Conservation (phyloP, 2,888 invertebrate genomes). For the Gymnosoma rotundatum region DNA sequence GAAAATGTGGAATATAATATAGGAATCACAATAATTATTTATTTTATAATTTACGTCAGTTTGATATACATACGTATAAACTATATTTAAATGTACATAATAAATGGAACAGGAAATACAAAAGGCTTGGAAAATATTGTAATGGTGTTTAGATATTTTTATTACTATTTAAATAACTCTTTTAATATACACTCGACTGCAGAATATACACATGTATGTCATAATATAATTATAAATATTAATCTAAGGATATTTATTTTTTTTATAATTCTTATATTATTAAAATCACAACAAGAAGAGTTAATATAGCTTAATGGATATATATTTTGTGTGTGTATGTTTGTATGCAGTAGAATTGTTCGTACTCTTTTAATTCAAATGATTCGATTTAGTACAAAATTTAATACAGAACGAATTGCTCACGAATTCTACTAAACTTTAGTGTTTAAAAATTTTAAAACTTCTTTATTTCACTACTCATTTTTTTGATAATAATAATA, state of each 20-base stretch:
- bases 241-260: conserved; percentile 44
- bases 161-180: conserved; percentile 30
- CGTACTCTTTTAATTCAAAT: no score
- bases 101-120: conserved; percentile 33
- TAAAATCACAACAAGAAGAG: conserved; percentile 82
- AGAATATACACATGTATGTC: conserved; percentile 32
- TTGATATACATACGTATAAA: conserved; percentile 27
- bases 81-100: conserved; percentile 13
- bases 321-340: no score
- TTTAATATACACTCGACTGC: conserved; percentile 47
- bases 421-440: no score
- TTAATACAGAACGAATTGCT: no score
- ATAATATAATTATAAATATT: conserved; percentile 34
- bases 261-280: conserved; percentile 70
- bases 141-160: conserved; percentile 40
- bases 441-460: no score
- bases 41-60: neutral
- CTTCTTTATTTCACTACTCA: no score
- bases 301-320: conserved; percentile 72
- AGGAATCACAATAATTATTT: no score
- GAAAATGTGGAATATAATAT: no score
- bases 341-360: no score
- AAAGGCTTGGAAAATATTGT: conserved; percentile 4
- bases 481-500: no score
- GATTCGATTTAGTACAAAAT: no score